Conservation (phyloP, 1,140 invertebrate species). For the Caenorhabditis briggsae region DNA sequence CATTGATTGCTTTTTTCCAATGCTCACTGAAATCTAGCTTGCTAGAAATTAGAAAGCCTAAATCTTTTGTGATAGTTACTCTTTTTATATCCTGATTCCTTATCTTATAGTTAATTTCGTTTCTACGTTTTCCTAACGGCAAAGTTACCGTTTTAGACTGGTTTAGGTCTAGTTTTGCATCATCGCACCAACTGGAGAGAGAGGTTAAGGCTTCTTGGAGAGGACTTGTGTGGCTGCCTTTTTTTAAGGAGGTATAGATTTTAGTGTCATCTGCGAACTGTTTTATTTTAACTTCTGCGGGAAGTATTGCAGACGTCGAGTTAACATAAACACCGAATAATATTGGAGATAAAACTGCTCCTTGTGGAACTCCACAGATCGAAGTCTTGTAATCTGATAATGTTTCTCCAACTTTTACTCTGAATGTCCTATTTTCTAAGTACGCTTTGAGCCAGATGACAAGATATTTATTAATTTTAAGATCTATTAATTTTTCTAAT, state of each 20-base stretch:
- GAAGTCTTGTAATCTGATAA: neutral
- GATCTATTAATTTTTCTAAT: neutral
- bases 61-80: too few species aligned
- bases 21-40: neutral
- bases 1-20: neutral
- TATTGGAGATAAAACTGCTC: neutral
- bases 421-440: neutral
- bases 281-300: neutral
- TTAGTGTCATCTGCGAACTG: constrained; percentile 6
- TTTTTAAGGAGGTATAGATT: neutral
- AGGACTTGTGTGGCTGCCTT: neutral
- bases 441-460: neutral
- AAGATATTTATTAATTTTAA: neutral
- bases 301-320: neutral
- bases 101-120: neutral
- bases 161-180: neutral
- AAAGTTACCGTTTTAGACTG: neutral
- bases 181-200: neutral
- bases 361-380: neutral
- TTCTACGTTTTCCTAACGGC: neutral
- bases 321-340: neutral
- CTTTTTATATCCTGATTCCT: too few species aligned
- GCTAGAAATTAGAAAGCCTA: too few species aligned
- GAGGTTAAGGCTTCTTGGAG: neutral
- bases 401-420: neutral